Conservation (phyloP, 2,888 invertebrate genomes). For the Candidula unifasciata region DNA sequence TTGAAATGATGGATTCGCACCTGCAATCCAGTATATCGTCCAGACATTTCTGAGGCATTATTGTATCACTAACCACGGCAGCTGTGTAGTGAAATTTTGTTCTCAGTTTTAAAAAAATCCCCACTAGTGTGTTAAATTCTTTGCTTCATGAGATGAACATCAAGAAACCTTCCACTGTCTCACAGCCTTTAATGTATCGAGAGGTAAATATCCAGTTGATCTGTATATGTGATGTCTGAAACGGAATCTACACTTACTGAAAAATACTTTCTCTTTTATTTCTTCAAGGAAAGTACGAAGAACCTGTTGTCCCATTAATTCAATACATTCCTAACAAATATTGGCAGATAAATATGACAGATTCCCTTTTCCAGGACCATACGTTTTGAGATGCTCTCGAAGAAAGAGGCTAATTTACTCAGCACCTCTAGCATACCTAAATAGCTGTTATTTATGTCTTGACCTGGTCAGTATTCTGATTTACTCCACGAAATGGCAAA, state of each 20-base stretch:
- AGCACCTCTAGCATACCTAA: neutral
- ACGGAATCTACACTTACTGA: too few relatives aligned
- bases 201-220: too few relatives aligned
- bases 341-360: too few relatives aligned
- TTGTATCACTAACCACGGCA: neutral
- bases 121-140: neutral
- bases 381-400: neutral
- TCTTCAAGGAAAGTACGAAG: neutral
- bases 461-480: neutral
- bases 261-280: neutral
- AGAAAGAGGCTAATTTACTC: neutral
- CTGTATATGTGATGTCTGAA: neutral
- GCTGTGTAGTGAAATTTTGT: neutral
- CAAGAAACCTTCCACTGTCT: neutral
- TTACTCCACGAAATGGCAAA: too few relatives aligned
- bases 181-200: neutral
- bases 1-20: neutral
- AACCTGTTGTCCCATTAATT: too few relatives aligned
- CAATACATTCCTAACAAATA: too few relatives aligned
- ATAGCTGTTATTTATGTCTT: neutral
- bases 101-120: neutral
- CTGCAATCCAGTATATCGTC: too few relatives aligned
- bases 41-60: too few relatives aligned
- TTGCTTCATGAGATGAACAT: neutral
- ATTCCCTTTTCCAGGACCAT: neutral